These are phyloP conservation scores for Pelosia muscerda DNA, from an alignment of 2,888 invertebrate species.

Conservation along the genomic window DNA sequence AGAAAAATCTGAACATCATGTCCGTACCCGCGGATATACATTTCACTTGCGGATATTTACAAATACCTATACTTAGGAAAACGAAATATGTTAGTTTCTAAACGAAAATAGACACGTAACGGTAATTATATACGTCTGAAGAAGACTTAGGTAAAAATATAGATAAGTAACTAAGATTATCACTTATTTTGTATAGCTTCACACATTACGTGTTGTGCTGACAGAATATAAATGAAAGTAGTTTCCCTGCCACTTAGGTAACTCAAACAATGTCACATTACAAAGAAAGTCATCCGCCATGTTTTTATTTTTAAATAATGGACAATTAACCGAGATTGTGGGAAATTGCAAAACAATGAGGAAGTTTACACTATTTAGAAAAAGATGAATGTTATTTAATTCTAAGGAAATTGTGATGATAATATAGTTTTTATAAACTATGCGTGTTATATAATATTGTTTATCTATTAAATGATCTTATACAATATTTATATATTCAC, in stretches of 20 bases:
- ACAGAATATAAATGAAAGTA: slow-evolving; percentile 10
- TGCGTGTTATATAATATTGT: too few species aligned
- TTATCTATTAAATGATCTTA: too few species aligned
- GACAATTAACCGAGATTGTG: slow-evolving; percentile 8
- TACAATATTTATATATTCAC: too few species aligned
- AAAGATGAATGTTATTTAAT: neutral
- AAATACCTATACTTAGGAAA: too few species aligned
- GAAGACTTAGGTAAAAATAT: neutral
- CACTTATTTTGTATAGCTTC: neutral
- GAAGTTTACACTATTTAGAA: neutral
- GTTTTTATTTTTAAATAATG: slow-evolving; percentile 8
- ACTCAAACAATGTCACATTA: slow-evolving; percentile 6
- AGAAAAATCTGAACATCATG: too few species aligned
- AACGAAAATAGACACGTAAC: neutral
- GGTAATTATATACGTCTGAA: neutral
- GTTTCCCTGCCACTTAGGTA: neutral
- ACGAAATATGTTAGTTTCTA: neutral
- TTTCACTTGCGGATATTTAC: too few species aligned
- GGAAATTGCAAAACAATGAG: slow-evolving; percentile 12
- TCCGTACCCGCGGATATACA: too few species aligned
- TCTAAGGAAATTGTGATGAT: neutral
- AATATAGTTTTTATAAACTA: neutral
- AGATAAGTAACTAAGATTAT: neutral
- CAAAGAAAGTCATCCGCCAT: neutral
- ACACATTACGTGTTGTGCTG: neutral